Conservation (phyloP, 2,113 vertebrate genomes). For the Calidris pygmaea region DNA sequence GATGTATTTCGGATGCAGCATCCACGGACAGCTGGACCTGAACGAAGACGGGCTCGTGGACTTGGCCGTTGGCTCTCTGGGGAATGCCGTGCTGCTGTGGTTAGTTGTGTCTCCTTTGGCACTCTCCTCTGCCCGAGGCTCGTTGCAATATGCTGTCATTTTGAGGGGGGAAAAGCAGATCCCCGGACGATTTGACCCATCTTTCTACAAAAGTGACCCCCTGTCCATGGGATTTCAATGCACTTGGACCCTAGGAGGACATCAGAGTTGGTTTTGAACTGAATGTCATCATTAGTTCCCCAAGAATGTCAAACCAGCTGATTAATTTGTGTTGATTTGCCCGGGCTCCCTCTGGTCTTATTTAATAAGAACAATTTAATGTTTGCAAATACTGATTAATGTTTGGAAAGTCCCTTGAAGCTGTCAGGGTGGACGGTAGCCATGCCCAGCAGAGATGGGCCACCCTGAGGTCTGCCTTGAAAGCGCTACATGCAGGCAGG, state of each 20-base stretch:
- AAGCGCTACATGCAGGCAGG: accelerated
- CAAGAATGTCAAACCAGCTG: not conserved
- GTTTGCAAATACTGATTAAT: not conserved
- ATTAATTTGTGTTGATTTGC: not conserved
- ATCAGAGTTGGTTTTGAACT: accelerated
- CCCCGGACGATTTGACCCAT: not conserved
- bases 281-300: not conserved
- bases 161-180: not conserved
- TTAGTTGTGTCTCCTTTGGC: slow-evolving; percentile 63
- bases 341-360: not conserved
- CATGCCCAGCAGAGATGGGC: not conserved
- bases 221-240: not conserved
- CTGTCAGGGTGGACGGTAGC: accelerated
- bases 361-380: not conserved
- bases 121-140: not conserved
- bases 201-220: accelerated
- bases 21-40: slow-evolving; percentile 93
- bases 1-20: slow-evolving; percentile 92
- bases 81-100: slow-evolving; percentile 90
- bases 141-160: accelerated
- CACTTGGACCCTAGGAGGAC: accelerated
- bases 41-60: slow-evolving; percentile 90
- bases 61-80: slow-evolving; percentile 90
- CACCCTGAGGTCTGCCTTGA: not conserved
- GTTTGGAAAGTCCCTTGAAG: not conserved